Conservation (phyloP, 2,888 invertebrate genomes). For the Plagiodera versicolora region DNA sequence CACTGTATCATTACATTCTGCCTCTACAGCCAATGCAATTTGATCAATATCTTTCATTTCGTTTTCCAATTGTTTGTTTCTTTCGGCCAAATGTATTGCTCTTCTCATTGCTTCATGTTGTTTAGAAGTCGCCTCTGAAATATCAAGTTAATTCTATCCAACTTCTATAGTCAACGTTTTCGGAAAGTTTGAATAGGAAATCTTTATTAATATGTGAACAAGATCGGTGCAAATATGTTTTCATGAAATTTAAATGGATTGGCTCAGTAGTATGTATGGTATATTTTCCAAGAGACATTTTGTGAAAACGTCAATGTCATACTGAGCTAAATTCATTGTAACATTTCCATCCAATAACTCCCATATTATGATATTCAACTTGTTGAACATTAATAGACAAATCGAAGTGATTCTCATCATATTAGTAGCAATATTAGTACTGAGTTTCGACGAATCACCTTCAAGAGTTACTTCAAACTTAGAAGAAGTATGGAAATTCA, state of each 20-base stretch:
- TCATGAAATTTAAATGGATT: too few species aligned
- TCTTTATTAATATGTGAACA: too few species aligned
- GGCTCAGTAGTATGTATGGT: too few species aligned
- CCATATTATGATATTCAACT: constrained; percentile 13
- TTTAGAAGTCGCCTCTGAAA: constrained; percentile 61
- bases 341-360: background rate
- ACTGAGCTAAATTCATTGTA: constrained; percentile 3
- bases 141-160: too few species aligned
- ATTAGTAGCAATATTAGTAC: constrained; percentile 11
- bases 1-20: constrained; percentile 72
- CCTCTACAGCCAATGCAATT: constrained; percentile 74
- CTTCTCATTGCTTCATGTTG: constrained; percentile 82
- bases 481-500: constrained; percentile 17
- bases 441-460: constrained; percentile 13
- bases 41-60: constrained; percentile 74
- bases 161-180: too few species aligned
- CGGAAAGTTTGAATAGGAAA: too few species aligned
- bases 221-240: too few species aligned
- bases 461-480: constrained; percentile 11
- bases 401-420: constrained; percentile 17
- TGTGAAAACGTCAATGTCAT: background rate
- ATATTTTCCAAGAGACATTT: too few species aligned
- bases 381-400: constrained; percentile 7
- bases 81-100: constrained; percentile 72
- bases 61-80: constrained; percentile 69